Percentiles rank a stretch among this genome's conserved stretches.
These are phyloP conservation scores for Aradus depressus DNA, from an alignment of 2,888 invertebrate species.

Conservation along the genomic window DNA sequence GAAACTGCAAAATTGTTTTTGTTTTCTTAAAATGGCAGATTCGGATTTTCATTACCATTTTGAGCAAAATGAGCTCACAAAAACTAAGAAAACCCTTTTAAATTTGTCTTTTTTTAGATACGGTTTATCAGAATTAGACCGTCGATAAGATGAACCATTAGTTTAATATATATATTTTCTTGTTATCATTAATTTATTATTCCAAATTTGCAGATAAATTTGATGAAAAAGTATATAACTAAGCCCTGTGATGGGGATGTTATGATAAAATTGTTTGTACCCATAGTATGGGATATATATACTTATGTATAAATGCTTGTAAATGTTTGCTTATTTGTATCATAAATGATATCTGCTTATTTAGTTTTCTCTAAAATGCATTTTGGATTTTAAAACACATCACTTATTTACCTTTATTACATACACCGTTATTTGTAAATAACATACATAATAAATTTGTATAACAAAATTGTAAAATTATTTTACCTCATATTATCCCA, in stretches of 20 bases:
- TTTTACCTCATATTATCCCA: not conserved
- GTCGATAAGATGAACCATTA: not conserved
- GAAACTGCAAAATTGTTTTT: no score
- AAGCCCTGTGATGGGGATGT: slow-evolving; percentile 27
- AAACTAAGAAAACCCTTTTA: no score
- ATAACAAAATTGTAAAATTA: slow-evolving; percentile 19
- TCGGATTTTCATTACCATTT: no score
- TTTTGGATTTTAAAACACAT: slow-evolving; percentile 23
- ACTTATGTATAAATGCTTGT: slow-evolving; percentile 16
- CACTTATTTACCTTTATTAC: slow-evolving; percentile 24
- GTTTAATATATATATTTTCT: not conserved
- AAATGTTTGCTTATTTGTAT: slow-evolving; percentile 17
- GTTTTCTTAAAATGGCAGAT: no score
- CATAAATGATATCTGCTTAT: slow-evolving; percentile 13
- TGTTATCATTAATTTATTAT: not conserved
- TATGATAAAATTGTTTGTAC: slow-evolving; percentile 16
- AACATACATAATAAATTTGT: slow-evolving; percentile 30
- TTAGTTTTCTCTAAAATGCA: slow-evolving; percentile 14
- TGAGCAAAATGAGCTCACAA: no score
- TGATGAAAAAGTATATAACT: slow-evolving; percentile 9
- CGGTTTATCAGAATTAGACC: no score
- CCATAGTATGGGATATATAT: slow-evolving; percentile 20
- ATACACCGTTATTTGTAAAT: slow-evolving; percentile 28
- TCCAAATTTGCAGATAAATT: slow-evolving; percentile 11
- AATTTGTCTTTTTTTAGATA: no score